phyloP scores from a whole-genome alignment of 2,113 vertebrate genomes.

The Sigmodon hispidus region DNA sequence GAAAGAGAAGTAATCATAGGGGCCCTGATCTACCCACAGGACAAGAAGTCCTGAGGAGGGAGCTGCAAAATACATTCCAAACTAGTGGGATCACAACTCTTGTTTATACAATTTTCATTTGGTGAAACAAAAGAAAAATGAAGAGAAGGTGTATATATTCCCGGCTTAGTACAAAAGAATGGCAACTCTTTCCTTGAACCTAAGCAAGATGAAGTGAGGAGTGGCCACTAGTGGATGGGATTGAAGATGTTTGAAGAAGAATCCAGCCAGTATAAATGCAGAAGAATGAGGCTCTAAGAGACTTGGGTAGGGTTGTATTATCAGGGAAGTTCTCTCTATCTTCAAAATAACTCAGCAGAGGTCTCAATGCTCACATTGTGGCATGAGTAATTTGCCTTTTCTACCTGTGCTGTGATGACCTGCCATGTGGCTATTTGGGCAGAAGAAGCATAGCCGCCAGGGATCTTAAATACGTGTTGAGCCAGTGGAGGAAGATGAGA shows the following conservation, averaged over 20 bases:
- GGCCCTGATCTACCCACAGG: not conserved
- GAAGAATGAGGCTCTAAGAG: not conserved
- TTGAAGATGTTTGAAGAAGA: not conserved
- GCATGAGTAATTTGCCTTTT: conserved; percentile 56
- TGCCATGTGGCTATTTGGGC: conserved; percentile 67
- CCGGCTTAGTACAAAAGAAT: not conserved
- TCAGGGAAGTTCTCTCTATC: conserved; percentile 53
- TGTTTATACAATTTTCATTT: not conserved
- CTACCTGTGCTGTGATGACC: conserved; percentile 54
- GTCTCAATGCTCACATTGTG: conserved; percentile 47
- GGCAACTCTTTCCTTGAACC: not conserved
- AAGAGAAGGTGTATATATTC: not conserved
- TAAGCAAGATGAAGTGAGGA: not conserved
- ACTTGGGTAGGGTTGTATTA: conserved; percentile 47
- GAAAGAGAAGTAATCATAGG: not conserved
- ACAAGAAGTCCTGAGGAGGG: not conserved
- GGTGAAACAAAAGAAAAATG: not conserved
- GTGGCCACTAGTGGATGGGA: not conserved
- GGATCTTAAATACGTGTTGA: conserved; percentile 65
- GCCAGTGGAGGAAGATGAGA: conserved; percentile 62
- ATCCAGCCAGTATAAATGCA: not conserved
- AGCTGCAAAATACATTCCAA: not conserved
- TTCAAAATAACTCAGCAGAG: conserved; percentile 25
- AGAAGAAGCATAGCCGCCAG: conserved; percentile 65
- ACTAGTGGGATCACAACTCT: too few species aligned